phyloP scores from a whole-genome alignment of 1,140 invertebrate species.

The Pogonus chalceus region DNA sequence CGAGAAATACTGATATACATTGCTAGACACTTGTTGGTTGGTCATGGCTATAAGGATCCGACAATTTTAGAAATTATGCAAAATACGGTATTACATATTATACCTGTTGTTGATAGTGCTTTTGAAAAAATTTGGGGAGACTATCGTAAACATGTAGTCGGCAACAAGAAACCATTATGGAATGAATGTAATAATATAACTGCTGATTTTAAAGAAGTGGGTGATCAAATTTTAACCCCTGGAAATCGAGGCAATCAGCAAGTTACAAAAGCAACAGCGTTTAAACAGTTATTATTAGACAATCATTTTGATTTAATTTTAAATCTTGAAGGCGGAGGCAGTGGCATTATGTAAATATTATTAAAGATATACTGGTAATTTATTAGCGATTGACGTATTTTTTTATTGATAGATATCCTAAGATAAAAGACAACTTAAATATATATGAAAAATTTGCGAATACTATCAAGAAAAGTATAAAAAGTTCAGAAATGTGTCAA shows the following conservation, averaged over 20 bases:
- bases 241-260: constrained; percentile 23
- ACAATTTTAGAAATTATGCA: constrained; percentile 52
- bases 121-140: constrained; percentile 38
- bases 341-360: constrained; percentile 42
- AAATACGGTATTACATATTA: constrained; percentile 66
- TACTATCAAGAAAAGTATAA: constrained; percentile 33
- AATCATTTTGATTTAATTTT: constrained; percentile 51
- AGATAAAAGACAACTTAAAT: constrained; percentile 27
- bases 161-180: constrained; percentile 29
- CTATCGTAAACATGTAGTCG: constrained; percentile 20
- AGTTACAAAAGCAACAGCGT: constrained; percentile 41
- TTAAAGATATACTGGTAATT: background rate
- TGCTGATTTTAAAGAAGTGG: constrained; percentile 33
- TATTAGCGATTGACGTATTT: constrained; percentile 10
- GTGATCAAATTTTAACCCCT: constrained; percentile 26
- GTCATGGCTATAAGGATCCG: constrained; percentile 54
- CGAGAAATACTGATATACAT: constrained; percentile 75
- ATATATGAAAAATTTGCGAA: constrained; percentile 44
- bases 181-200: constrained; percentile 49
- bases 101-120: constrained; percentile 55
- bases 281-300: constrained; percentile 43
- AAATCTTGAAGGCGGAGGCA: constrained; percentile 51
- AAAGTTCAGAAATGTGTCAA: constrained; percentile 20
- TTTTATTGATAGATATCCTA: constrained; percentile 31
- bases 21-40: constrained; percentile 66